Conservation (phyloP, 2,888 invertebrate species). For the Eristalis pertinax region DNA sequence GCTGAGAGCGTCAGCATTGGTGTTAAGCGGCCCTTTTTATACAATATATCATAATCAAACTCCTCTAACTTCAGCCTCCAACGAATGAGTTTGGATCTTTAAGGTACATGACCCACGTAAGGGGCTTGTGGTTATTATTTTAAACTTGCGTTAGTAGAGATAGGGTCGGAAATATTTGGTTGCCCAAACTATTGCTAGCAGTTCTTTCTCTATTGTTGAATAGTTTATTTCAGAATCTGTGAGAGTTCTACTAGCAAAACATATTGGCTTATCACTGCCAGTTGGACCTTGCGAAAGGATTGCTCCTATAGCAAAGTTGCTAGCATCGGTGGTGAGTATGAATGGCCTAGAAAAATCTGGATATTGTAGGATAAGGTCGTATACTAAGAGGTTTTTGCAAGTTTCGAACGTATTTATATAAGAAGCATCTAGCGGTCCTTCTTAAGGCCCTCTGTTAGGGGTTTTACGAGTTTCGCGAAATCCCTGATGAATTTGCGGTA, state of each 20-base stretch:
- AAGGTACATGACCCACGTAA: constrained; percentile 77
- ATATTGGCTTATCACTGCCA: neutral
- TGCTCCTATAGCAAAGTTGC: constrained; percentile 1
- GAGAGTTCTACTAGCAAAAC: neutral
- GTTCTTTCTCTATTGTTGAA: constrained; percentile 31
- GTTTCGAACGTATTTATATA: constrained; percentile 43
- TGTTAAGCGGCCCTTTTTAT: constrained; percentile 52
- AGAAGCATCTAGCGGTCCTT: constrained; percentile 45
- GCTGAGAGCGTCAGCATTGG: constrained; percentile 64
- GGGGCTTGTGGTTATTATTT: constrained; percentile 78
- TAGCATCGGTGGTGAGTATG: neutral
- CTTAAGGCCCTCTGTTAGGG: constrained; percentile 67
- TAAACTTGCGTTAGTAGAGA: constrained; percentile 77
- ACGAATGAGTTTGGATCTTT: constrained; percentile 76
- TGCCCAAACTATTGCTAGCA: neutral
- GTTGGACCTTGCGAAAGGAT: neutral
- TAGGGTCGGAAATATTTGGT: constrained; percentile 73
- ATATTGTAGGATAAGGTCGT: neutral
- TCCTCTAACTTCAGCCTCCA: constrained; percentile 35
- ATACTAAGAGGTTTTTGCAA: constrained; percentile 26
- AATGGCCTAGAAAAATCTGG: neutral
- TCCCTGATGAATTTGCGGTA: constrained; percentile 70
- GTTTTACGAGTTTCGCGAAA: constrained; percentile 68
- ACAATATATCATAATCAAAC: constrained; percentile 48
- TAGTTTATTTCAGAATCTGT: neutral